phyloP scores from a whole-genome alignment of 2,113 vertebrate genomes.

The Gobiocypris rarus region DNA sequence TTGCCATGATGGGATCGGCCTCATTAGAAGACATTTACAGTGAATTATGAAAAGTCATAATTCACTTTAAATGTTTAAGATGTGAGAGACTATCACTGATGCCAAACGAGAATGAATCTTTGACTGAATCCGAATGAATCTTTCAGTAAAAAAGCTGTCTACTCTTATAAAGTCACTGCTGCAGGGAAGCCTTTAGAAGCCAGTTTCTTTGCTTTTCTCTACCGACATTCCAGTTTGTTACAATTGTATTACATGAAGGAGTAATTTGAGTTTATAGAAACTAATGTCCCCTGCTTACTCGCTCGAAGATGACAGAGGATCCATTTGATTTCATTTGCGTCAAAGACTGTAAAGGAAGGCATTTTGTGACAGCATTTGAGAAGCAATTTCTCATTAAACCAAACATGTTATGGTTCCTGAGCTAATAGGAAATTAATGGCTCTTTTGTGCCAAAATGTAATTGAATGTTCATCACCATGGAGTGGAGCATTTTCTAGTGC shows the following conservation, averaged over 20 bases:
- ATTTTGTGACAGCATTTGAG: slow-evolving; percentile 36
- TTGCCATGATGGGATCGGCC: no score
- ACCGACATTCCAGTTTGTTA: background rate
- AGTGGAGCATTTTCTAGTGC: slow-evolving; percentile 10
- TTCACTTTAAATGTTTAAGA: slow-evolving; percentile 5
- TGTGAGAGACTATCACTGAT: background rate
- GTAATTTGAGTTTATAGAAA: slow-evolving; percentile 11
- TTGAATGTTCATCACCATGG: slow-evolving; percentile 27
- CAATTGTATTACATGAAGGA: background rate
- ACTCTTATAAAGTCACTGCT: background rate
- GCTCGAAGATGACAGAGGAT: slow-evolving; percentile 15
- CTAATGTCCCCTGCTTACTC: slow-evolving; percentile 18
- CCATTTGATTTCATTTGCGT: slow-evolving; percentile 28
- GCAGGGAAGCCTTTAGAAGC: background rate
- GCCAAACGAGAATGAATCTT: background rate
- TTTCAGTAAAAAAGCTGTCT: slow-evolving; percentile 1
- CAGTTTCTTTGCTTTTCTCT: slow-evolving; percentile 17
- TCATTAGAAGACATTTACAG: no score
- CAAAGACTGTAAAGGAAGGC: slow-evolving; percentile 31
- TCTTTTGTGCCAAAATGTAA: slow-evolving; percentile 31
- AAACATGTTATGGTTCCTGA: slow-evolving; percentile 39
- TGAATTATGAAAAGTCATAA: no score
- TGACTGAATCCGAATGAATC: slow-evolving; percentile 1
- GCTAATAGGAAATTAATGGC: slow-evolving; percentile 44
- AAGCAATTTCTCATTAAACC: slow-evolving; percentile 42